A percentile compares a stretch with the other conserved stretches of the same genome.
These are phyloP conservation scores for Emydoidea blandingii DNA, from an alignment of 2,797 vertebrate genomes.

Conservation along the genomic window DNA sequence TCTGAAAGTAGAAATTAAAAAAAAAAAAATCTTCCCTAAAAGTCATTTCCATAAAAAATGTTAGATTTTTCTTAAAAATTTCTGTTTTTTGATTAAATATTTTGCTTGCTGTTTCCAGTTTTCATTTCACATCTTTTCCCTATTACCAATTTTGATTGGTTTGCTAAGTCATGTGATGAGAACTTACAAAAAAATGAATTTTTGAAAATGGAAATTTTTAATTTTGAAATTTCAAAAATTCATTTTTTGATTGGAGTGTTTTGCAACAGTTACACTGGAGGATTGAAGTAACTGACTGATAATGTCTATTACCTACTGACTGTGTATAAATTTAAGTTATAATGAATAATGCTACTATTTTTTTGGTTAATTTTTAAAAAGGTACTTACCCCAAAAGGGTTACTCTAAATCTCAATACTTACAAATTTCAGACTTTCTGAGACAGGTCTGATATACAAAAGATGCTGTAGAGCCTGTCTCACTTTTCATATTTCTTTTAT, in stretches of 20 bases:
- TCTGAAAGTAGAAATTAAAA: not conserved
- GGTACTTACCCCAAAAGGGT: not conserved
- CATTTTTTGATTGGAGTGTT: not conserved
- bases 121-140: not conserved
- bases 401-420: rapidly evolving
- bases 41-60: not conserved
- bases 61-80: not conserved
- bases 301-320: too few species aligned
- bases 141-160: not conserved
- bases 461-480: not conserved
- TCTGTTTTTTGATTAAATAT: not conserved
- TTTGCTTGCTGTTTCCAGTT: not conserved
- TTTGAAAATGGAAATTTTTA: not conserved
- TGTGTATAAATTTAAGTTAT: not conserved
- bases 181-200: not conserved
- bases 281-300: not conserved
- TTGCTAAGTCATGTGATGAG: not conserved
- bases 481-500: not conserved
- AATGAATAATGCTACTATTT: not conserved
- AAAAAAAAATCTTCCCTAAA: not conserved
- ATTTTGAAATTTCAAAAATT: not conserved
- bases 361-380: not conserved
- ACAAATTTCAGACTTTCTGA: not conserved
- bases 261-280: not conserved
- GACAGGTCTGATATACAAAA: not conserved